Base-by-base conservation (phyloP, 1,140 invertebrate species). In the Zaprionus ornatus region DNA sequence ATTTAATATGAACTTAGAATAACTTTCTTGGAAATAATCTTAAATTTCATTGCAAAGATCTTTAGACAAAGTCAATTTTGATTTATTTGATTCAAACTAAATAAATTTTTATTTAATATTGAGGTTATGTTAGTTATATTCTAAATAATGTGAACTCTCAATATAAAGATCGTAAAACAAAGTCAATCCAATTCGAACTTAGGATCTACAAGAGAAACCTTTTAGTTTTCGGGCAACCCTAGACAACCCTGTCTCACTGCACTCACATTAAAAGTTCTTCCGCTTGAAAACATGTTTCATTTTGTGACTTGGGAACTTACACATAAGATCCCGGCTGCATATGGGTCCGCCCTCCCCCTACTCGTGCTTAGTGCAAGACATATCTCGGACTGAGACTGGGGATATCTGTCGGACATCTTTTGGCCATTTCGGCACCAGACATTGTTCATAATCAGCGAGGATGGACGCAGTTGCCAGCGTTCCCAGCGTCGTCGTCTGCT, bases 391-490 rank as follows among this genome's bases (percentile, higher is more conserved):
- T 37, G 29, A 37, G 12, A 45, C n/a, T 17, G n/a, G 19, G 35
- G 67, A 32, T 64, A 63, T 59, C 23, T 54, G 21, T 48, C 15
- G 71, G 45, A 75, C 66, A 74, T 74, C 59, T 74, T 74, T 74
- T 70, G 73, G 66, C 73, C 62, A 71, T 75, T 75, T 56, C 55
- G 60, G 29, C 23, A 21, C 67, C 73, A 75, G 60, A 75, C 73
- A 75, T 75, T 71, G 73, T 64, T 75, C 78, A 85, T 85, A 85
- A 85, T 85, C 79, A 79, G 48, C 71, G 48, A 82, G 79, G 82
- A 85, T 75, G 71, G 67, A 64, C 73, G 59, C 57, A 61, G 66
- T 29, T 56, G 71, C 64, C 29, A 42, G 19, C 52, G 29, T 50
- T 65, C 25, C n/a, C 45, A 62, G 40, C 40, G 40, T 7, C n/a